These are phyloP conservation scores for Drosophila testacea DNA, from an alignment of 2,888 invertebrate genomes.

Conservation along the genomic window DNA sequence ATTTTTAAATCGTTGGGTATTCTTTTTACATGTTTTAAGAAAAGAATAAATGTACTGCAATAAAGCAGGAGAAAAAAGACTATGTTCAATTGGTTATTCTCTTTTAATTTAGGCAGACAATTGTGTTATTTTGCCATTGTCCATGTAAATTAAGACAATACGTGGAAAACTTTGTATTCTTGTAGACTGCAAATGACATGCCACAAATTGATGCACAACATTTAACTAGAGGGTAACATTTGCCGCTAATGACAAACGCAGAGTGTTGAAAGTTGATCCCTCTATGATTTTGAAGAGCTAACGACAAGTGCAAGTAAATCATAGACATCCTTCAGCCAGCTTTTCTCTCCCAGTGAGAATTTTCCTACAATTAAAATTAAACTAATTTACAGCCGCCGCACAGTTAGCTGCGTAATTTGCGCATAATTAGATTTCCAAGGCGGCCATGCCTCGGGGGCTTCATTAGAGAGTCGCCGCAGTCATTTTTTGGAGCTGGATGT, in stretches of 20 bases:
- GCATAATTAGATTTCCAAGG: constrained; percentile 54
- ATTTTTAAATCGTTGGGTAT: too few relatives aligned
- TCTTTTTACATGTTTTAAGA: too few relatives aligned
- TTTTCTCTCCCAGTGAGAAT: background rate
- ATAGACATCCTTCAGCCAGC: background rate
- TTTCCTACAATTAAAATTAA: constrained; percentile 55
- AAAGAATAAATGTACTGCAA: too few relatives aligned
- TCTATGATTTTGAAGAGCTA: constrained; percentile 17
- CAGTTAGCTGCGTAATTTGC: constrained; percentile 64
- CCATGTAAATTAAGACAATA: constrained; percentile 10
- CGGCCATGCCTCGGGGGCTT: constrained; percentile 21
- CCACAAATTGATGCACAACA: constrained; percentile 32
- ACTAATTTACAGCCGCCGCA: constrained; percentile 55
- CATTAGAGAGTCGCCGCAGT: constrained; percentile 19
- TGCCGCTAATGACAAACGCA: constrained; percentile 38
- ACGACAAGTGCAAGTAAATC: background rate
- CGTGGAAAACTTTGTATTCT: constrained; percentile 21
- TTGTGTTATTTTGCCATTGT: too few relatives aligned
- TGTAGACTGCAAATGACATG: constrained; percentile 32
- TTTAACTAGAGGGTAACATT: constrained; percentile 16
- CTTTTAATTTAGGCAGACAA: too few relatives aligned
- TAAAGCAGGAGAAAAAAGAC: too few relatives aligned
- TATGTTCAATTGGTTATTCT: too few relatives aligned
- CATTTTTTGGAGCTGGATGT: constrained; percentile 2
- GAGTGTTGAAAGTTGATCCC: constrained; percentile 17